A percentile compares a stretch with the other conserved stretches of the same genome.
Conservation (phyloP, 2,888 invertebrate species). For the Tethea ocularis region DNA sequence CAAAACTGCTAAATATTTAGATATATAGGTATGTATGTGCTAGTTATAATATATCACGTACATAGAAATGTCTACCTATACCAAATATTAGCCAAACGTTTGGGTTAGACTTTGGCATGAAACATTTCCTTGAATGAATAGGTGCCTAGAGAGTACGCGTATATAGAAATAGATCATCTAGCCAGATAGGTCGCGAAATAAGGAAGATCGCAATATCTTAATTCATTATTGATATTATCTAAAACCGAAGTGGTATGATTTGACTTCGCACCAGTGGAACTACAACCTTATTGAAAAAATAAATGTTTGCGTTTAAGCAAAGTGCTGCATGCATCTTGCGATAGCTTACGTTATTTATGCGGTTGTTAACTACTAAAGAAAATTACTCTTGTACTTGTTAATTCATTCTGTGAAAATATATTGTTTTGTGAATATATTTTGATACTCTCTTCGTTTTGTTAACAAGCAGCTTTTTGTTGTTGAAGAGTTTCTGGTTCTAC, state of each 20-base stretch:
- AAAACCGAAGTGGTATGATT: neutral
- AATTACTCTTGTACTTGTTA: constrained; percentile 1
- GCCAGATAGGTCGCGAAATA: neutral
- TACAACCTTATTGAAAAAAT: constrained; percentile 11
- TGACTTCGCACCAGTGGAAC: neutral
- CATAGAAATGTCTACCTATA: neutral
- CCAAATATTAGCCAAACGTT: neutral
- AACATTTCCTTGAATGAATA: constrained; percentile 6
- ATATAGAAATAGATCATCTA: constrained; percentile 2
- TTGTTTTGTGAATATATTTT: neutral
- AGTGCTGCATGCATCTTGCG: constrained; percentile 17
- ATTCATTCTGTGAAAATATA: neutral
- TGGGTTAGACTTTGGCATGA: neutral
- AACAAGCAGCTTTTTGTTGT: neutral
- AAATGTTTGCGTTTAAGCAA: constrained; percentile 20
- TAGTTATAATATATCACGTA: neutral
- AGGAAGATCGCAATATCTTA: neutral
- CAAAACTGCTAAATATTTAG: too few species aligned
- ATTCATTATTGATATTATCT: neutral
- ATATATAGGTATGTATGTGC: too few species aligned
- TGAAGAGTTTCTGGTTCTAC: constrained; percentile 15
- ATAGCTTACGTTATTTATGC: constrained; percentile 16
- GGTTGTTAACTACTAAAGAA: neutral
- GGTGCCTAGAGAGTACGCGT: neutral
- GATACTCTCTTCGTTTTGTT: neutral